Evolutionary conservation across 2,113 vertebrate genomes (phyloP), one percentile per base, ranked within the genome.

Genomic region (Anseranas semipalmata): DNA sequence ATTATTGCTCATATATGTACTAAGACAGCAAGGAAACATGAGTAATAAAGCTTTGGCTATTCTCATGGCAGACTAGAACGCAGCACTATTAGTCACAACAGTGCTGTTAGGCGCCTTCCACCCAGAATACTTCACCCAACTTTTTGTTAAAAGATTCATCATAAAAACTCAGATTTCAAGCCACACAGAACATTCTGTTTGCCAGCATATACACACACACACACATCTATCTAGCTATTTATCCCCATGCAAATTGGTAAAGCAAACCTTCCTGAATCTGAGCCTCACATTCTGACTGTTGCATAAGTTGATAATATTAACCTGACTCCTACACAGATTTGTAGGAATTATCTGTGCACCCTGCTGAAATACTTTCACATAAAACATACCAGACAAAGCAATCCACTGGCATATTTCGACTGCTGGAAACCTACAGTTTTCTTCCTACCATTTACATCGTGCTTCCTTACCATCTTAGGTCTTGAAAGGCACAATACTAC

Each of bases 161-260:
- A 55, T 22, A 43, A 58, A 79, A 94, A 70, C 41, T 93, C 62
- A 63, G 63, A 82, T 95, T 91, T 75, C 78, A 94, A 96, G 79
- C 25, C 66, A 50, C 20, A 27, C 25, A 20, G 66, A 93, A 63
- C 60, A 90, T 53, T 62, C 39, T 63, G 33, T 89, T 71, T 71
- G 45, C 52, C 14, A 52, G 22, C 17, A 21, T 25, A 75, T 15
- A 53, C 4, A n/a, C 18, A 15, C 35, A 62, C 27, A 72, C 33
- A 33, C 6, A 28, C 58, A 39, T 16, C 27, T 37, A 63, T 39
- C 60, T 39, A 63, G 28, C 39, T 10, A 30, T 25, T 50, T 27
- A 79, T 22, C 56, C 45, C 90, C 59, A 65, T 22, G 53, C 43
- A 91, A 82, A 72, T 19, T 13, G 53, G 48, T 59, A 77, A 83